A percentile compares a stretch with the other conserved stretches of the same genome.
phyloP scores from a whole-genome alignment of 1,140 invertebrate species.

The Oncopeltus fasciatus region DNA sequence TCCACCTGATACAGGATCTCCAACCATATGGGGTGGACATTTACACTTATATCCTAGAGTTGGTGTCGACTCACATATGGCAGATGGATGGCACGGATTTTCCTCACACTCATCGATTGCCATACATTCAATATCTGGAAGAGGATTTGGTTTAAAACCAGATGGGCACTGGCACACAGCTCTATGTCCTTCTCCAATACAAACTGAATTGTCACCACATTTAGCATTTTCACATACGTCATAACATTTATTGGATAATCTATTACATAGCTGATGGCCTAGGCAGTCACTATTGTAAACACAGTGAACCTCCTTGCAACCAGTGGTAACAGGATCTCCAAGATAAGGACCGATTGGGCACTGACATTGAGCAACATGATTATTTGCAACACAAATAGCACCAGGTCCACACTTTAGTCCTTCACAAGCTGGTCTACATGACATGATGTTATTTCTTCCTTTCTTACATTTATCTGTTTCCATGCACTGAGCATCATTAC shows the following conservation, averaged over 20 bases:
- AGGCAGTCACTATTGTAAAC: slow-evolving; percentile 73
- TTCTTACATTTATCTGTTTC: slow-evolving; percentile 58
- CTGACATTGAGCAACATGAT: slow-evolving; percentile 74
- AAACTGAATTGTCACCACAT: slow-evolving; percentile 76
- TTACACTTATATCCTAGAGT: slow-evolving; percentile 50
- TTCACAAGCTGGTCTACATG: slow-evolving; percentile 61
- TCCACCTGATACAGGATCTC: slow-evolving; percentile 55
- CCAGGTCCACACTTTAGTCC: slow-evolving; percentile 62
- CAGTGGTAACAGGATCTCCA: slow-evolving; percentile 67
- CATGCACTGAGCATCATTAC: slow-evolving; percentile 61
- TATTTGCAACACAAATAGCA: slow-evolving; percentile 70
- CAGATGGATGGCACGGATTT: slow-evolving; percentile 65
- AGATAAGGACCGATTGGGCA: slow-evolving; percentile 66
- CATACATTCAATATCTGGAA: slow-evolving; percentile 62
- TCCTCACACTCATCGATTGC: slow-evolving; percentile 51
- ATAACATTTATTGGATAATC: slow-evolving; percentile 64
- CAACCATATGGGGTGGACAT: slow-evolving; percentile 57
- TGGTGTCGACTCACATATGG: slow-evolving; percentile 50
- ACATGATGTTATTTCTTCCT: slow-evolving; percentile 28
- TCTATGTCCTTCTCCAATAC: slow-evolving; percentile 64
- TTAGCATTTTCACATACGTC: slow-evolving; percentile 65
- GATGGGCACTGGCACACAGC: slow-evolving; percentile 69
- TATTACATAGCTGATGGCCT: slow-evolving; percentile 59
- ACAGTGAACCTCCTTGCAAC: slow-evolving; percentile 65
- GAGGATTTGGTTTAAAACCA: slow-evolving; percentile 63